Percentiles rank a stretch among this genome's conserved stretches.
Conservation (phyloP, 2,888 invertebrate genomes). For the Morinoia aosen region DNA sequence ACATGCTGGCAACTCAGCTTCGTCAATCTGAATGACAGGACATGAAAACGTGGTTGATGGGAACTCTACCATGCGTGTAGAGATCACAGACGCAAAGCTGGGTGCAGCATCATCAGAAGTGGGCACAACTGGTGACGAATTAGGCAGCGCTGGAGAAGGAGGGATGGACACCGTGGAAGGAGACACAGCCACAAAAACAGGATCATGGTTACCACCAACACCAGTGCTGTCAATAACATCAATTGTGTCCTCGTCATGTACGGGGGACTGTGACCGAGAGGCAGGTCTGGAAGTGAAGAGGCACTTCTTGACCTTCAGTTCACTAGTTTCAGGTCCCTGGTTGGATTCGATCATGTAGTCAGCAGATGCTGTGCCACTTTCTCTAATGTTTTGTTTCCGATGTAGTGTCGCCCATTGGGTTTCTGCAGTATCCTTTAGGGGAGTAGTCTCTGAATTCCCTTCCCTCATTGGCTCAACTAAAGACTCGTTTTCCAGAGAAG, state of each 20-base stretch:
- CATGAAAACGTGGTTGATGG: background rate
- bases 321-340: background rate
- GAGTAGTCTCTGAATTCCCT: background rate
- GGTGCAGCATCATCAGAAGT: background rate
- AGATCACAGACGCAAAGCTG: background rate
- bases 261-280: background rate
- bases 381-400: conserved; percentile 22
- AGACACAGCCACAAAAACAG: background rate
- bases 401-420: conserved; percentile 37
- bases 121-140: background rate
- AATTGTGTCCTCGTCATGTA: conserved; percentile 8
- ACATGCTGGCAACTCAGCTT: background rate
- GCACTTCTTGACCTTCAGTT: conserved; percentile 27
- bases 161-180: conserved; percentile 8
- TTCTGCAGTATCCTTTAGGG: conserved; percentile 39
- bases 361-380: background rate
- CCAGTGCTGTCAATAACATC: conserved; percentile 15
- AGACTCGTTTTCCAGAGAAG: background rate
- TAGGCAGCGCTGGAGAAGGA: background rate
- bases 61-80: background rate
- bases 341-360: background rate
- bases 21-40: conserved; percentile 29
- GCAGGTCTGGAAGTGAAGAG: background rate
- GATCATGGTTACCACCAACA: background rate
- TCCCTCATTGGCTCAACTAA: background rate